These are phyloP conservation scores for Drosophila parthenogenetica DNA, from an alignment of 2,888 invertebrate genomes.

Conservation along the genomic window DNA sequence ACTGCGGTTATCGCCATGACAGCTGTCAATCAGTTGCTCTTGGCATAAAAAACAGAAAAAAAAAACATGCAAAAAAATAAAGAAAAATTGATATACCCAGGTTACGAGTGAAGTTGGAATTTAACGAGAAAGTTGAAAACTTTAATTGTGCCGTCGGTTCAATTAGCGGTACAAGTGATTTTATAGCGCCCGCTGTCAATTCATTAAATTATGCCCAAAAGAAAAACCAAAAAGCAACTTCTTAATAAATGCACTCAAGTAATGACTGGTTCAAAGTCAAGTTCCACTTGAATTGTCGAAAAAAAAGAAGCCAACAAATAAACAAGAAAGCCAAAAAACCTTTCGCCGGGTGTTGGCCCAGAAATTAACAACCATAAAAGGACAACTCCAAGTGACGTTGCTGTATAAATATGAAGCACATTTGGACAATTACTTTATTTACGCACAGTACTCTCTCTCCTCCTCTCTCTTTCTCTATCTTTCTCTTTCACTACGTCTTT, in stretches of 20 bases:
- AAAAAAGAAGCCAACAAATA: background rate
- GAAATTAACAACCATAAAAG: constrained; percentile 63
- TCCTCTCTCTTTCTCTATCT: background rate
- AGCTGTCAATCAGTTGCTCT: constrained; percentile 74
- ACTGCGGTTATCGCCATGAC: constrained; percentile 78
- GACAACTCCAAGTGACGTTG: constrained; percentile 32
- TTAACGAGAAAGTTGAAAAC: constrained; percentile 62
- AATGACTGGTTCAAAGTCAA: background rate
- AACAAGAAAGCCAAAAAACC: constrained; percentile 14
- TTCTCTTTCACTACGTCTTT: background rate
- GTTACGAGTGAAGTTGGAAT: constrained; percentile 19
- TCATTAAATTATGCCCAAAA: constrained; percentile 26
- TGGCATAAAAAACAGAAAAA: constrained; percentile 22
- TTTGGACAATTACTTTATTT: constrained; percentile 80
- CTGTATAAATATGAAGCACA: constrained; percentile 46
- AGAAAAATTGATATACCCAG: constrained; percentile 27
- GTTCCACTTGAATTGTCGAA: constrained; percentile 3
- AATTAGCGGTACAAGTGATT: constrained; percentile 78
- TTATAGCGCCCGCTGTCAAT: constrained; percentile 67
- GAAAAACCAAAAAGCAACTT: constrained; percentile 18
- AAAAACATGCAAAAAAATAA: constrained; percentile 10
- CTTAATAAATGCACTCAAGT: constrained; percentile 29
- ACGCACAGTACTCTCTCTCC: constrained; percentile 56
- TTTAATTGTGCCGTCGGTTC: constrained; percentile 69
- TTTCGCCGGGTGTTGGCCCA: constrained; percentile 70